A percentile compares a stretch with the other conserved stretches of the same genome.
Conservation (phyloP, 2,113 vertebrate genomes). For the Rhabdornis inornatus region DNA sequence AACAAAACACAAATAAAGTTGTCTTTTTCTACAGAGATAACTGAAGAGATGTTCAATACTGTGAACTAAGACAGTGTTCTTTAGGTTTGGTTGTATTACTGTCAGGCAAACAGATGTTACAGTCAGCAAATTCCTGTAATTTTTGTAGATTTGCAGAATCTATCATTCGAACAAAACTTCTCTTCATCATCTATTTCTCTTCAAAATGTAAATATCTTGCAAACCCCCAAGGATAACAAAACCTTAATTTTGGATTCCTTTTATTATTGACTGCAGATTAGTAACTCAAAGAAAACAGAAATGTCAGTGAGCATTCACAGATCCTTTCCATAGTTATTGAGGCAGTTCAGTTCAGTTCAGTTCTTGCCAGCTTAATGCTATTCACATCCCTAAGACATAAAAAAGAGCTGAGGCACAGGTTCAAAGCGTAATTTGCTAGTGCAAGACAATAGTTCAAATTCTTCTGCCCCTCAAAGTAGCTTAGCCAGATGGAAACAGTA, state of each 20-base stretch:
- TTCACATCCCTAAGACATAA: not conserved
- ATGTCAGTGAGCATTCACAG: not conserved
- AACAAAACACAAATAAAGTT: not conserved
- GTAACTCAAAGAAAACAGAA: not conserved
- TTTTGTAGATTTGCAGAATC: not conserved
- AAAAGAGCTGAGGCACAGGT: not conserved
- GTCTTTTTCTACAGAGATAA: not conserved
- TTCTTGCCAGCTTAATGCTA: not conserved
- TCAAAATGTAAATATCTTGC: not conserved
- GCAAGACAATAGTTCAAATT: not conserved
- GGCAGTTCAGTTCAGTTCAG: not conserved
- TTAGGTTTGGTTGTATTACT: not conserved
- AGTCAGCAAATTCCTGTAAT: not conserved
- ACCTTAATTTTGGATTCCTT: not conserved
- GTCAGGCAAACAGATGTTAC: not conserved
- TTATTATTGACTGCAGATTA: not conserved
- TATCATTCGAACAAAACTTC: not conserved
- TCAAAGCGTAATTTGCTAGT: not conserved
- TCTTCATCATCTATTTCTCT: not conserved
- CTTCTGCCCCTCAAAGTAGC: not conserved
- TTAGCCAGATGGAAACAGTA: not conserved
- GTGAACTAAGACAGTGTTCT: not conserved
- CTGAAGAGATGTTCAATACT: not conserved
- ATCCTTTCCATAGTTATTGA: not conserved
- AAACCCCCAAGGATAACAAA: not conserved